A percentile compares a stretch with the other conserved stretches of the same genome.
These are phyloP conservation scores for Deilephila elpenor DNA, from an alignment of 2,888 invertebrate species.

Conservation along the genomic window DNA sequence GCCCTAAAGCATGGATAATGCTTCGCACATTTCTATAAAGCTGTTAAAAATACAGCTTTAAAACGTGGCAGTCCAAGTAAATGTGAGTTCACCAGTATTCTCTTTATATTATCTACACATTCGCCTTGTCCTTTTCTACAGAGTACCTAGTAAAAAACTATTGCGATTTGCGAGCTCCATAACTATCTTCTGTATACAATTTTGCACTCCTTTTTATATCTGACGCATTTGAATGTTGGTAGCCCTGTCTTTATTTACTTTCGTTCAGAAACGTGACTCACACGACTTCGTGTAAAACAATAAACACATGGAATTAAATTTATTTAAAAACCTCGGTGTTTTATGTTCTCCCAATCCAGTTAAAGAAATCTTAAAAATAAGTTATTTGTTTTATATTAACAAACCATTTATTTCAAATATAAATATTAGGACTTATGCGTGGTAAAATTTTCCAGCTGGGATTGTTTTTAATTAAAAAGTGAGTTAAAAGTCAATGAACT, in stretches of 20 bases:
- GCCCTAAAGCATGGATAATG: background rate
- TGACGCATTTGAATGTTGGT: background rate
- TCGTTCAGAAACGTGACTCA: conserved; percentile 17
- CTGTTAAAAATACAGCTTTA: no score
- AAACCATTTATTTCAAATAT: conserved; percentile 3
- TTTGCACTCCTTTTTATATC: background rate
- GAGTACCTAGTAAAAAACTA: no score
- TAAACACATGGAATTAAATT: conserved; percentile 8
- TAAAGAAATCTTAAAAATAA: conserved; percentile 16
- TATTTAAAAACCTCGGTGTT: conserved; percentile 16
- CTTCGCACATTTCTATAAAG: no score
- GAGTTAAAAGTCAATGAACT: background rate
- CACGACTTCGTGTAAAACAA: conserved; percentile 7
- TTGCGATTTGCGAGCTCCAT: background rate
- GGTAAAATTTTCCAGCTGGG: background rate
- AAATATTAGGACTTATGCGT: conserved; percentile 17
- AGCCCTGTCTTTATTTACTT: background rate
- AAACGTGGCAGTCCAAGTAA: no score
- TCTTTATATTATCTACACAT: no score
- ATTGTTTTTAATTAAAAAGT: background rate
- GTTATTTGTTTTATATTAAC: conserved; percentile 12
- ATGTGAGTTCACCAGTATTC: no score
- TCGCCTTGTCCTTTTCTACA: no score
- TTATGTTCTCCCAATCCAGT: conserved; percentile 4
- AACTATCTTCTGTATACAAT: background rate